Percentiles rank a stretch among this genome's conserved stretches.
These are phyloP conservation scores for Remorina albescens DNA, from an alignment of 2,797 vertebrate species.

Conservation along the genomic window DNA sequence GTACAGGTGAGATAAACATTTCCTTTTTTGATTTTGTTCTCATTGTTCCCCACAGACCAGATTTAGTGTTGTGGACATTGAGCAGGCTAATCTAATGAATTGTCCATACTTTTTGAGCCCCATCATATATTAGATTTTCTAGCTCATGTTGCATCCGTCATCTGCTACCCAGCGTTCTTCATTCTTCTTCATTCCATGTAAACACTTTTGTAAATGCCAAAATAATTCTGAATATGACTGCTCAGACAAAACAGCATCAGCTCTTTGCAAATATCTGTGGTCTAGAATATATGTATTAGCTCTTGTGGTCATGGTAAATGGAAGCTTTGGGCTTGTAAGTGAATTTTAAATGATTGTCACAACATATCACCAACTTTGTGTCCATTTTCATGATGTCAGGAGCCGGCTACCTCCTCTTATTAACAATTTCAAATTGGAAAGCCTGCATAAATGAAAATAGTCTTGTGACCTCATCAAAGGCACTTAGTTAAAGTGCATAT, in stretches of 20 bases:
- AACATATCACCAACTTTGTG: too few species aligned
- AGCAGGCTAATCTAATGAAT: conserved; percentile 32
- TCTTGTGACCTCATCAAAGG: not conserved
- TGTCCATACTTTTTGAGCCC: conserved; percentile 23
- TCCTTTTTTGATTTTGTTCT: not conserved
- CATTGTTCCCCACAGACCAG: not conserved
- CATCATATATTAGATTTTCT: conserved; percentile 27
- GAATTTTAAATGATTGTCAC: not conserved
- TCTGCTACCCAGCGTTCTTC: conserved; percentile 18
- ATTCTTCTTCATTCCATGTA: conserved; percentile 7
- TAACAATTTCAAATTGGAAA: too few species aligned
- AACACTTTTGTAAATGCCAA: not conserved
- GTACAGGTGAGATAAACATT: not conserved
- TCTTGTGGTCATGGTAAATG: not conserved
- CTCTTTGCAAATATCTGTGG: conserved; percentile 1
- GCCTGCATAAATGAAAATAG: too few species aligned
- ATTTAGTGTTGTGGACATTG: conserved; percentile 36
- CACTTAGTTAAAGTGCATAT: not conserved
- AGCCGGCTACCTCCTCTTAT: not conserved
- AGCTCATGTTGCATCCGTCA: conserved; percentile 8
- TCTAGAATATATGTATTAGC: not conserved
- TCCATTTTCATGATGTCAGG: not conserved
- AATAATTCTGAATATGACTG: not conserved
- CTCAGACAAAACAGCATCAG: not conserved
- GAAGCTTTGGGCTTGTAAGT: not conserved